Evolutionary conservation across 37 sponge, comb jelly and placozoan species (phyloP), one percentile per base, ranked within the genome.

Genomic region (Oscarella lobularis): DNA sequence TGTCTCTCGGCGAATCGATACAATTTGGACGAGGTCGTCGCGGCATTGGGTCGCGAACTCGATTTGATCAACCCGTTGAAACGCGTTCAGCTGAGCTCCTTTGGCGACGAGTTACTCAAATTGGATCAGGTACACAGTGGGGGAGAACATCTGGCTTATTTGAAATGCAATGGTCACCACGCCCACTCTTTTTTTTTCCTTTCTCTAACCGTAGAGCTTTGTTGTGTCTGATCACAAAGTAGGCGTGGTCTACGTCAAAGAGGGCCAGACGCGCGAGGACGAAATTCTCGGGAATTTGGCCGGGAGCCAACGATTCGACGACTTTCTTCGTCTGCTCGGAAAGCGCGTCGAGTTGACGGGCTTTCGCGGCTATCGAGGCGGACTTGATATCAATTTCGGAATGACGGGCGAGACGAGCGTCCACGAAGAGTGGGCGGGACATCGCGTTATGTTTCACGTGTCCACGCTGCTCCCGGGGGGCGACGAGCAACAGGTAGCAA

Each of bases 391-490:
- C 29, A 77, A 84, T 30, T 78, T 76, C 38, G 83, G 87, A 75
- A 76, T 87, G 55, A 96, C 98, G 1, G 98, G 98, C 33, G 85
- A 92, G 72, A 55, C 80, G 31, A 87, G 87, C 60, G 86, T 96
- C 39, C 87, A 75, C 78, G 84, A 90, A n/a, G 79, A 89, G 85
- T 83, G 71, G 55, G 65, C 68, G 68, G 81, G 72, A 0, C 78
- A 87, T 38, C 90, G 90, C 79, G 72, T 96, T 37, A 96, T 96
- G 98, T 96, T 86, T 73, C 98, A 96, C 74, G 98, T 96, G 35
- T 79, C 98, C 6, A 83, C 98, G 1, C 85, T 96, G 33, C 77
- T 96, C 36, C 98, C 98, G n/a, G 87, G 80, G 72, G 75, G 84
- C 33, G 81, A 90, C 89, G 74, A 73, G 27, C 14, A 2, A n/a